Percentiles rank a stretch among this genome's conserved stretches.
Conservation (phyloP, 2,888 invertebrate species). For the Hedya salicella region DNA sequence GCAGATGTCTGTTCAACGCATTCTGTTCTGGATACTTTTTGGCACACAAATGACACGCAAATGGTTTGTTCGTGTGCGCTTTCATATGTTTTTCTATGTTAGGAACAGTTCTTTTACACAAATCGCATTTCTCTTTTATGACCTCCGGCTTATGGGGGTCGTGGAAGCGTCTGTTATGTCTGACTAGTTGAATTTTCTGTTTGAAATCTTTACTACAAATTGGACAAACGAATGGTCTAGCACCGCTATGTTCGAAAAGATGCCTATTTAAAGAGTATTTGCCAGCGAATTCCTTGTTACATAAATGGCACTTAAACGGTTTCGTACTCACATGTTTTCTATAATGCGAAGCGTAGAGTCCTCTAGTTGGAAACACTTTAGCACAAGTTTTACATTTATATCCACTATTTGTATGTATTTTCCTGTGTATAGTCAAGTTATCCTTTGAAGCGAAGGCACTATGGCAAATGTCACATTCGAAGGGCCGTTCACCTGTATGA, state of each 20-base stretch:
- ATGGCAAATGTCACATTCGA: constrained; percentile 9
- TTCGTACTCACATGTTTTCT: constrained; percentile 9
- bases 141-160: constrained; percentile 16
- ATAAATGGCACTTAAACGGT: constrained; percentile 33
- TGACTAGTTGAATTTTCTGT: constrained; percentile 9
- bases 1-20: constrained; percentile 41
- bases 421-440: constrained; percentile 6
- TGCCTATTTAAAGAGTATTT: constrained; percentile 30
- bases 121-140: constrained; percentile 28
- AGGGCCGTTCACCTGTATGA: constrained; percentile 29
- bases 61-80: constrained; percentile 41
- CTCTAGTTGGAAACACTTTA: constrained; percentile 14
- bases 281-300: constrained; percentile 21
- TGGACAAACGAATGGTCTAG: constrained; percentile 1
- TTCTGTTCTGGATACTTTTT: constrained; percentile 34
- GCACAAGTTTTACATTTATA: constrained; percentile 33
- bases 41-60: constrained; percentile 42
- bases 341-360: constrained; percentile 22
- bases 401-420: constrained; percentile 6
- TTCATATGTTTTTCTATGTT: constrained; percentile 40
- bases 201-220: constrained; percentile 24
- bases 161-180: constrained; percentile 19
- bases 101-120: constrained; percentile 32
- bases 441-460: constrained; percentile 5
- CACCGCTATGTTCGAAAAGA: constrained; percentile 27